Conservation (phyloP, 1,140 invertebrate species). For the Nephila pilipes region DNA sequence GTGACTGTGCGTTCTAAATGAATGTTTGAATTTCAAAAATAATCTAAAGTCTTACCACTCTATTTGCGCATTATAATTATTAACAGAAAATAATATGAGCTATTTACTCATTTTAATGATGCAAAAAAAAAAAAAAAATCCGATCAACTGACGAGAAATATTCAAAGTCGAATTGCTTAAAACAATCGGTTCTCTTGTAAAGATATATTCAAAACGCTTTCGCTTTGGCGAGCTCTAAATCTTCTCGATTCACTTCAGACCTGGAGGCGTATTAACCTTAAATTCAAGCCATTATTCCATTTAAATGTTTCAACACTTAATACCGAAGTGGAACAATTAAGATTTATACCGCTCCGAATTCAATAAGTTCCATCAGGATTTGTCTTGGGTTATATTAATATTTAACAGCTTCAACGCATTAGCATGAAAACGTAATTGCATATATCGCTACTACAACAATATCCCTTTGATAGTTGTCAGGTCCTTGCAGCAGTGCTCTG, state of each 20-base stretch:
- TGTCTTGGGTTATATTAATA: slow-evolving; percentile 3
- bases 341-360: not conserved
- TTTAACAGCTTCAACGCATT: not conserved
- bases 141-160: too few species aligned
- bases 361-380: not conserved
- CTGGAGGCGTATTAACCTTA: not conserved
- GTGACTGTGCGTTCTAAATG: too few species aligned
- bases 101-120: too few species aligned
- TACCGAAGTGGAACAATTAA: not conserved
- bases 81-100: too few species aligned
- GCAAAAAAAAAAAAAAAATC: too few species aligned
- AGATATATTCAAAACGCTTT: too few species aligned
- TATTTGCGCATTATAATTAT: too few species aligned
- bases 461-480: slow-evolving; percentile 11
- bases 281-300: not conserved
- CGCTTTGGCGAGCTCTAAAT: not conserved
- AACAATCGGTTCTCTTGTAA: too few species aligned
- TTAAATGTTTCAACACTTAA: not conserved
- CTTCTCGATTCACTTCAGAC: not conserved
- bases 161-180: too few species aligned
- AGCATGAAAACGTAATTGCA: slow-evolving; percentile 20
- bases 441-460: slow-evolving; percentile 10
- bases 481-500: not conserved
- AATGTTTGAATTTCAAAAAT: too few species aligned
- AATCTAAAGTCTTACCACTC: too few species aligned